Conservation (phyloP, 2,113 vertebrate genomes). For the Gnathonemus longibarbis region DNA sequence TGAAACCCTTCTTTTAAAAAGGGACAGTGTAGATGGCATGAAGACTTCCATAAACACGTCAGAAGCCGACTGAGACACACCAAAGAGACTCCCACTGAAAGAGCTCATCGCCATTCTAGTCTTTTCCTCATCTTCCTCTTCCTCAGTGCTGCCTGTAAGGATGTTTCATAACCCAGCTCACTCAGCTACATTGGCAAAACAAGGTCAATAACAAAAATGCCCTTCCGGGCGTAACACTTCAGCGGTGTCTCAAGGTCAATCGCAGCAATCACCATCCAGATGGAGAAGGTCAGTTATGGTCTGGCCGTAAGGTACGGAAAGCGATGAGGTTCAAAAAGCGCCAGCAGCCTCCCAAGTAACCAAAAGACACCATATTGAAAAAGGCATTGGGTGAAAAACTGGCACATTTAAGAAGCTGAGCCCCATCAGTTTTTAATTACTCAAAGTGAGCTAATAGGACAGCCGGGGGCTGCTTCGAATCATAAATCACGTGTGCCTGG, state of each 20-base stretch:
- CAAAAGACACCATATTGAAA: background rate
- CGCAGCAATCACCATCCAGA: background rate
- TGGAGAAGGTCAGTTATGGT: background rate
- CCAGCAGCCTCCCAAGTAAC: background rate
- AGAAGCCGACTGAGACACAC: conserved; percentile 64
- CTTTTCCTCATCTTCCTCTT: conserved; percentile 93
- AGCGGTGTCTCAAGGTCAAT: background rate
- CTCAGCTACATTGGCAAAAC: conserved; percentile 20
- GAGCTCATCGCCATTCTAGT: conserved; percentile 93
- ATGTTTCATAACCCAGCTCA: background rate
- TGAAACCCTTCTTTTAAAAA: background rate
- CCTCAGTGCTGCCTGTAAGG: conserved; percentile 80
- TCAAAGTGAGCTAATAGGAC: background rate
- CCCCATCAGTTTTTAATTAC: background rate
- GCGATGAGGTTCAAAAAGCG: background rate
- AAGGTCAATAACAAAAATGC: conserved; percentile 2
- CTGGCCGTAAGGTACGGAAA: background rate
- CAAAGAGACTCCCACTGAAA: conserved; percentile 85
- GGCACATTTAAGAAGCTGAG: background rate
- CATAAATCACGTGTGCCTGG: background rate
- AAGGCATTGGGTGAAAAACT: background rate
- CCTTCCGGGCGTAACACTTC: background rate
- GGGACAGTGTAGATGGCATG: background rate
- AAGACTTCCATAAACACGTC: background rate
- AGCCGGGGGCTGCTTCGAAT: background rate